phyloP scores from a whole-genome alignment of 1,140 invertebrate genomes.

The Meloidogyne floridensis region DNA sequence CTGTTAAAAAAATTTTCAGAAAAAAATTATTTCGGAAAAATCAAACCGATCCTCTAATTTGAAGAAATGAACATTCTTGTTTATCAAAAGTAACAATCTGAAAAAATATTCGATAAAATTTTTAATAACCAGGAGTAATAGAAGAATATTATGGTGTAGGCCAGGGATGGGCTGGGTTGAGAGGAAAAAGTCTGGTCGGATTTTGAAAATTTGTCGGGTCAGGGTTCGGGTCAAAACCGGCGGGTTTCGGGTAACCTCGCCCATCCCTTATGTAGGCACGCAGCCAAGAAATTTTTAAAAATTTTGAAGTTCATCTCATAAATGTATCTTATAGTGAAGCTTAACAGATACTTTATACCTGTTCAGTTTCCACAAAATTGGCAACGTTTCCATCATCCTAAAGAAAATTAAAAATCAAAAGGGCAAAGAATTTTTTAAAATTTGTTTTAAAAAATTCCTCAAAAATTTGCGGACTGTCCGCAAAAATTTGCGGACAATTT shows the following conservation, averaged over 20 bases:
- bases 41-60: conserved; percentile 91
- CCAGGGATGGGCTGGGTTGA: too few species aligned
- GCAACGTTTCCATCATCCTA: conserved; percentile 96
- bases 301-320: neutral
- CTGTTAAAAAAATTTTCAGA: conserved; percentile 65
- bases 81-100: conserved; percentile 77
- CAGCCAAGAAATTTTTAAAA: neutral
- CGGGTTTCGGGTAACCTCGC: too few species aligned
- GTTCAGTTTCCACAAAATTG: conserved; percentile 99
- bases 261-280: too few species aligned
- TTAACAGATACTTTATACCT: conserved; percentile 68
- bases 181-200: too few species aligned
- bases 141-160: too few species aligned
- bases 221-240: too few species aligned
- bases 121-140: too few species aligned
- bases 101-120: conserved; percentile 13
- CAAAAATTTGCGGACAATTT: neutral
- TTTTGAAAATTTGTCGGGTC: too few species aligned
- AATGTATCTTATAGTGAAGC: too few species aligned
- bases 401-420: neutral
- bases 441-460: too few species aligned
- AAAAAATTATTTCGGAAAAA: conserved; percentile 95
- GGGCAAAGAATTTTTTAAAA: too few species aligned
- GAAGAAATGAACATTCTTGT: conserved; percentile 73
- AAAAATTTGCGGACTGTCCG: too few species aligned